These are phyloP conservation scores for Euproctis similis DNA, from an alignment of 2,888 invertebrate genomes.

Conservation along the genomic window DNA sequence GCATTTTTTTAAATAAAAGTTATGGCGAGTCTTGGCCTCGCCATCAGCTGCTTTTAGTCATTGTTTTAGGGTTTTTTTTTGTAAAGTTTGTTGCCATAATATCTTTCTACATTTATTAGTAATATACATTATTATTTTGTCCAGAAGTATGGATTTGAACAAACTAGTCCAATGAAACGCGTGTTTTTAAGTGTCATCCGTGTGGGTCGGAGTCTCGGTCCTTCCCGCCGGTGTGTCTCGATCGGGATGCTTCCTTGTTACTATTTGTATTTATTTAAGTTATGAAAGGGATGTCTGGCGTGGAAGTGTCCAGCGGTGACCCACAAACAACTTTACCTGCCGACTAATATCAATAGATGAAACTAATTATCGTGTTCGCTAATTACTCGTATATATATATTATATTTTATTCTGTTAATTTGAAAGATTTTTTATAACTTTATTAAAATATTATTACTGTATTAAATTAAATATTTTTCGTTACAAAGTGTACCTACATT, in stretches of 20 bases:
- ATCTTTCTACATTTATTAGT: slow-evolving; percentile 75
- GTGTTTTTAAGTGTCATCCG: slow-evolving; percentile 41
- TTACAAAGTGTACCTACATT: slow-evolving; percentile 75
- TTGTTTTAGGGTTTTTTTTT: slow-evolving; percentile 74
- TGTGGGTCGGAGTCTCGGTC: slow-evolving; percentile 41
- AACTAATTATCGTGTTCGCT: slow-evolving; percentile 42
- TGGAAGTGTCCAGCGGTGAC: too few relatives aligned
- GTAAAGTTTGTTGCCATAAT: slow-evolving; percentile 77
- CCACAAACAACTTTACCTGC: slow-evolving; percentile 20
- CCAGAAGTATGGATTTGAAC: slow-evolving; percentile 71
- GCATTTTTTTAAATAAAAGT: slow-evolving; percentile 73
- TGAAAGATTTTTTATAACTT: slow-evolving; percentile 45
- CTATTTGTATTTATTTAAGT: slow-evolving; percentile 55
- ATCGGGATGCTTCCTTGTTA: slow-evolving; percentile 42
- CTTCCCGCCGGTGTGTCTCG: slow-evolving; percentile 36
- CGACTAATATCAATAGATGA: slow-evolving; percentile 29
- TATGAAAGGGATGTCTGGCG: slow-evolving; percentile 30
- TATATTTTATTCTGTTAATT: slow-evolving; percentile 64
- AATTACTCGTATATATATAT: too few relatives aligned
- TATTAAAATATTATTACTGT: slow-evolving; percentile 49
- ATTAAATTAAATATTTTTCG: slow-evolving; percentile 66
- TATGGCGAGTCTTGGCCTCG: slow-evolving; percentile 60
- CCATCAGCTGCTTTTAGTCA: slow-evolving; percentile 73
- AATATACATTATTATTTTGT: slow-evolving; percentile 69
- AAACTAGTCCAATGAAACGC: slow-evolving; percentile 70